Conservation (phyloP, 2,888 invertebrate species). For the Campoplex capitator region DNA sequence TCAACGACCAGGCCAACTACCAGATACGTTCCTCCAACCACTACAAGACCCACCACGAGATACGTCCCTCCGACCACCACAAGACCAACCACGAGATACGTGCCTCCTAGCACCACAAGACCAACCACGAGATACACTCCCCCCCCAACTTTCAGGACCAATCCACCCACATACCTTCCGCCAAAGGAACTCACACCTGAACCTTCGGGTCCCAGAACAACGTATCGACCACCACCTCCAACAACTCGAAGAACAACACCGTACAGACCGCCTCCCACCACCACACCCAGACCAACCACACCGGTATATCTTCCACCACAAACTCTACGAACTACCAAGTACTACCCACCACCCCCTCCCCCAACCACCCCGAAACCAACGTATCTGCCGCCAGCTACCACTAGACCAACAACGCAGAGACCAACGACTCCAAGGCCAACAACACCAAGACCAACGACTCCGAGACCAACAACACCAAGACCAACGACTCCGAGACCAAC, state of each 20-base stretch:
- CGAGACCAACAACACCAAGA: constrained; percentile 56
- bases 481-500: constrained; percentile 54
- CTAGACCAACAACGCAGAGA: constrained; percentile 59
- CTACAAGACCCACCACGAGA: neutral
- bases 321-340: constrained; percentile 41
- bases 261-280: constrained; percentile 73
- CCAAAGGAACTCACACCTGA: constrained; percentile 15
- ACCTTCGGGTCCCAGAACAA: constrained; percentile 48
- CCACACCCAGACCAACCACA: neutral
- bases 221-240: constrained; percentile 13
- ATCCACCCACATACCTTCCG: constrained; percentile 37
- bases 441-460: constrained; percentile 50
- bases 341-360: constrained; percentile 18
- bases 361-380: constrained; percentile 30
- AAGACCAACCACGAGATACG: neutral
- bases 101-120: neutral
- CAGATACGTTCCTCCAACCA: constrained; percentile 19
- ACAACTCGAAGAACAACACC: constrained; percentile 13
- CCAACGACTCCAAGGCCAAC: constrained; percentile 34
- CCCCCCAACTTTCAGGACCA: constrained; percentile 22
- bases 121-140: constrained; percentile 34
- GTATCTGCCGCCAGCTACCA: constrained; percentile 3
- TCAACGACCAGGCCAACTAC: neutral
- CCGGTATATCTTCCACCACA: constrained; percentile 27
- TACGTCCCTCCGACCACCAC: constrained; percentile 73